Conservation (phyloP, 2,797 vertebrate species). For the Pteropus rufus region DNA sequence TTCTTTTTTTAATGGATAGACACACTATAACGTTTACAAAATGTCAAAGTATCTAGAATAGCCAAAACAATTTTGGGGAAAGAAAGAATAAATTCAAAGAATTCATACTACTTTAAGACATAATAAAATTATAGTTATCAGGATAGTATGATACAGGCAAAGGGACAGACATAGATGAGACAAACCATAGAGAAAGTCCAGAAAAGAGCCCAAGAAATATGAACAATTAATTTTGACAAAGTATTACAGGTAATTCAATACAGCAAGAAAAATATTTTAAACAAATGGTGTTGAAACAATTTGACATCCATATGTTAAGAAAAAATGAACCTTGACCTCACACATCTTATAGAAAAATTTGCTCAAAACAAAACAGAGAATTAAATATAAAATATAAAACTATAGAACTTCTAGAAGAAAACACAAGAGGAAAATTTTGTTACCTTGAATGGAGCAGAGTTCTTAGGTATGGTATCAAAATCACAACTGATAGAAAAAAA, state of each 20-base stretch:
- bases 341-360: background rate
- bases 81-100: background rate
- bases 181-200: background rate
- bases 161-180: background rate
- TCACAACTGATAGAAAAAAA: background rate
- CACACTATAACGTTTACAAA: background rate
- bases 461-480: background rate
- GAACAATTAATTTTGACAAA: background rate
- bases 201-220: background rate
- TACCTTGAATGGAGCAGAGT: background rate
- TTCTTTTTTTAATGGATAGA: background rate
- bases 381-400: background rate
- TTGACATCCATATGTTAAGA: background rate
- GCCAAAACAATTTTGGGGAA: background rate
- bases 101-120: background rate
- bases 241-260: background rate
- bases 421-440: background rate
- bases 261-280: background rate
- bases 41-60: background rate
- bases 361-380: background rate
- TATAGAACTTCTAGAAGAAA: background rate
- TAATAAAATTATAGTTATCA: background rate
- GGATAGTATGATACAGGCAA: background rate
- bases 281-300: background rate
- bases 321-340: background rate